phyloP scores from a whole-genome alignment of 2,888 invertebrate species.

The Eupithecia subumbrata region DNA sequence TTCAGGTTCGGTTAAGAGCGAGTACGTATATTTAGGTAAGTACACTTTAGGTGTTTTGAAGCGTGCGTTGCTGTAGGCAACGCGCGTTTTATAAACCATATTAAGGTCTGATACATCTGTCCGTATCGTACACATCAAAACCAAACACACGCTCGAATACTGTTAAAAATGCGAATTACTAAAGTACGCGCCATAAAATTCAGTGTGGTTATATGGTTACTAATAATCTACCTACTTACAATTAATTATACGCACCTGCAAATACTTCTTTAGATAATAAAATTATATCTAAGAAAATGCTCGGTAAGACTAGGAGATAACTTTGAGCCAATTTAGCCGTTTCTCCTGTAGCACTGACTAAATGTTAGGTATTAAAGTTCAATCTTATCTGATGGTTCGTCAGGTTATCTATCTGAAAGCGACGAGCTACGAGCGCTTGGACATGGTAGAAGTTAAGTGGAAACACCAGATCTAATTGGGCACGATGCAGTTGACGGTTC shows the following conservation, averaged over 20 bases:
- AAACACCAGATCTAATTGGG: background rate
- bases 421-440: background rate
- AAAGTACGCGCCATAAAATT: too few species aligned
- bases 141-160: too few species aligned
- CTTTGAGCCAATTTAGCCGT: background rate
- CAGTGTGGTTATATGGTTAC: too few species aligned
- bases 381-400: background rate
- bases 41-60: background rate
- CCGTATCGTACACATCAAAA: too few species aligned
- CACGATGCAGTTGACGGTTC: background rate
- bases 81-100: background rate
- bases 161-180: too few species aligned
- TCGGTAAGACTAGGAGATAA: background rate
- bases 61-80: background rate
- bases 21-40: background rate
- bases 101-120: too few species aligned
- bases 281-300: background rate
- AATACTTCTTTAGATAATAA: too few species aligned
- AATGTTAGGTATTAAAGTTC: background rate
- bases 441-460: background rate
- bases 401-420: background rate
- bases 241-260: too few species aligned
- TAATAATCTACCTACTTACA: too few species aligned
- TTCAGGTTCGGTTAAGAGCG: background rate
- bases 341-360: background rate